Percentiles rank a stretch among this genome's conserved stretches.
Conservation (phyloP, 1,140 invertebrate genomes). For the Anastrepha ludens region DNA sequence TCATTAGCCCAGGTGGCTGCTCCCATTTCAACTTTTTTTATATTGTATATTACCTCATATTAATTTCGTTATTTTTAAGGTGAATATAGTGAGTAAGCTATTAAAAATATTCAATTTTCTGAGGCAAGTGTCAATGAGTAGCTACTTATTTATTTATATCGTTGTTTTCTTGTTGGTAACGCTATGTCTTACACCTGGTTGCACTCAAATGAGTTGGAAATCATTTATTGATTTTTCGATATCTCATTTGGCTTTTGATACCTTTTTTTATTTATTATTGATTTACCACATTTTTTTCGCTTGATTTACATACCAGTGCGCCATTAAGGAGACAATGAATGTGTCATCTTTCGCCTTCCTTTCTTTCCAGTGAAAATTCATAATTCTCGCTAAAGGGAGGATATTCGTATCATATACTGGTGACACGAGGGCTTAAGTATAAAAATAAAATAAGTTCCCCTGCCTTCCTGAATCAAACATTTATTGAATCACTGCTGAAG, state of each 20-base stretch:
- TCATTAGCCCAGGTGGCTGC: not conserved
- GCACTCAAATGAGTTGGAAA: conserved; percentile 14
- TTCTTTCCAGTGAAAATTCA: too few species aligned
- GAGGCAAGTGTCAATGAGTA: not conserved
- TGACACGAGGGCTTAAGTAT: too few species aligned
- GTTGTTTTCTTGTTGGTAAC: not conserved
- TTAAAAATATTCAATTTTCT: conserved; percentile 5
- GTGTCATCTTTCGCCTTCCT: not conserved
- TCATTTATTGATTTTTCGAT: conserved; percentile 19
- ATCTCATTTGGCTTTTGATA: not conserved
- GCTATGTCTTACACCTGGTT: not conserved
- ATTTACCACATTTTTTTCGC: not conserved
- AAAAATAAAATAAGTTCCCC: too few species aligned
- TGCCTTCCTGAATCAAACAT: too few species aligned
- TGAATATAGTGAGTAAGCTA: conserved; percentile 21
- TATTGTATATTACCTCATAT: not conserved
- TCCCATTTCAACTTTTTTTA: not conserved
- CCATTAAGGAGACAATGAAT: not conserved
- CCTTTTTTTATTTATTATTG: not conserved
- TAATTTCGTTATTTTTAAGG: not conserved
- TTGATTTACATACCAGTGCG: not conserved
- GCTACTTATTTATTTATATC: not conserved
- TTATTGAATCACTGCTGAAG: too few species aligned
- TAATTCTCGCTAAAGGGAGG: too few species aligned
- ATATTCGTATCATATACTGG: too few species aligned